These are phyloP conservation scores for Melanargia galathea DNA, from an alignment of 2,888 invertebrate genomes.

Conservation along the genomic window DNA sequence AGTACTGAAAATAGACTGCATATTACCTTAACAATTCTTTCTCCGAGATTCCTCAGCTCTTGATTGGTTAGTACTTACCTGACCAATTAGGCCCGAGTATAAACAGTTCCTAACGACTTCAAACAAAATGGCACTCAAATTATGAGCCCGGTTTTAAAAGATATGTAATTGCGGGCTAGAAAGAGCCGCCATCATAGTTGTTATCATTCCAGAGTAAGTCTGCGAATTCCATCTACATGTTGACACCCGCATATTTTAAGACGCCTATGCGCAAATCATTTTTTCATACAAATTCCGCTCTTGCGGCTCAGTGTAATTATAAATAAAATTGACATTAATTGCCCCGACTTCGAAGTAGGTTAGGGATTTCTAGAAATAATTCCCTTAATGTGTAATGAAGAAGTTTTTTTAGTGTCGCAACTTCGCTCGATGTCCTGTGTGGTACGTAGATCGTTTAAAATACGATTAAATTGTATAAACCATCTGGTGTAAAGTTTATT, in stretches of 20 bases:
- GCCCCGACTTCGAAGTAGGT: slow-evolving; percentile 65
- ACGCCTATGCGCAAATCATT: slow-evolving; percentile 51
- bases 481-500: background rate
- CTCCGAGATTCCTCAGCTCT: slow-evolving; percentile 32
- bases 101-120: slow-evolving; percentile 39
- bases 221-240: slow-evolving; percentile 44
- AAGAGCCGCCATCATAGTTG: slow-evolving; percentile 43
- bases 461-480: slow-evolving; percentile 14
- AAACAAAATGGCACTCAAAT: slow-evolving; percentile 43
- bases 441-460: slow-evolving; percentile 10
- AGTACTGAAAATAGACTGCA: slow-evolving; percentile 30
- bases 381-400: slow-evolving; percentile 40
- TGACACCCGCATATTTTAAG: slow-evolving; percentile 44
- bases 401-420: slow-evolving; percentile 25
- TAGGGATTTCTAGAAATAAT: slow-evolving; percentile 72
- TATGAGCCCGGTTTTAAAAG: slow-evolving; percentile 42
- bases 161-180: slow-evolving; percentile 46
- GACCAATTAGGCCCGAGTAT: slow-evolving; percentile 40
- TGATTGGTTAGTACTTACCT: slow-evolving; percentile 39
- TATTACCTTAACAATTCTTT: slow-evolving; percentile 28
- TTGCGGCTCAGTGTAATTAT: slow-evolving; percentile 60
- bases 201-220: slow-evolving; percentile 46
- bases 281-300: slow-evolving; percentile 52
- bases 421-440: slow-evolving; percentile 19
- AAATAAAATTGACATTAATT: slow-evolving; percentile 79